Percentiles rank a stretch among this genome's conserved stretches.
phyloP scores from a whole-genome alignment of 2,113 vertebrate genomes.

The Dasyornis broadbenti region DNA sequence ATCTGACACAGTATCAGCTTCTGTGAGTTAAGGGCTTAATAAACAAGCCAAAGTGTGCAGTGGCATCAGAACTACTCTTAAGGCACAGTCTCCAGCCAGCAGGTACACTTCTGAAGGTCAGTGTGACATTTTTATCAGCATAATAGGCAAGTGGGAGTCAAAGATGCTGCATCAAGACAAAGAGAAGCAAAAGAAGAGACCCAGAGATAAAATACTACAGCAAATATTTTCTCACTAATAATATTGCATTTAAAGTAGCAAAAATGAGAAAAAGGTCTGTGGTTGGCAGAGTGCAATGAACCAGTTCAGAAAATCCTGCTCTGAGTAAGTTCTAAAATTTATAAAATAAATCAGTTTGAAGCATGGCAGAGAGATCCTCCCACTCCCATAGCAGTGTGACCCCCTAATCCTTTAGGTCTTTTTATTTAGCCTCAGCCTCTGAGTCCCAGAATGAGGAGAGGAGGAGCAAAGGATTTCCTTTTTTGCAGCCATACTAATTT shows the following conservation, averaged over 20 bases:
- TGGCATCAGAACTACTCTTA: background rate
- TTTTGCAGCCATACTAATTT: background rate
- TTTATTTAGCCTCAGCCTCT: background rate
- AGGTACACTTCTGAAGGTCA: background rate
- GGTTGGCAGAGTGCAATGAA: background rate
- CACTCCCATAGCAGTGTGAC: rapidly evolving
- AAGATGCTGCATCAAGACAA: background rate
- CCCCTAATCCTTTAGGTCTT: background rate
- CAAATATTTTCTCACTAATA: background rate
- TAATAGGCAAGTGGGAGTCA: background rate
- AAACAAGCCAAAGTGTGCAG: background rate
- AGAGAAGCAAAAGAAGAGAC: background rate
- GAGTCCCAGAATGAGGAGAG: background rate
- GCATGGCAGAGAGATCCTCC: background rate
- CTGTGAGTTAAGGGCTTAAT: background rate
- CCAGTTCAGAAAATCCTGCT: background rate
- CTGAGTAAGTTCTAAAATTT: background rate
- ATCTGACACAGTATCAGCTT: background rate
- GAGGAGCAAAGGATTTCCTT: background rate
- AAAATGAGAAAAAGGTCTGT: background rate
- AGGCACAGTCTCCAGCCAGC: background rate
- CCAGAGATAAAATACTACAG: background rate
- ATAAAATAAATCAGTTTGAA: background rate
- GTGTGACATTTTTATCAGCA: background rate
- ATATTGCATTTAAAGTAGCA: background rate